Percentiles rank a stretch among this genome's conserved stretches.
phyloP scores from a whole-genome alignment of 2,888 invertebrate genomes.

The Lasioglossum lativentre region DNA sequence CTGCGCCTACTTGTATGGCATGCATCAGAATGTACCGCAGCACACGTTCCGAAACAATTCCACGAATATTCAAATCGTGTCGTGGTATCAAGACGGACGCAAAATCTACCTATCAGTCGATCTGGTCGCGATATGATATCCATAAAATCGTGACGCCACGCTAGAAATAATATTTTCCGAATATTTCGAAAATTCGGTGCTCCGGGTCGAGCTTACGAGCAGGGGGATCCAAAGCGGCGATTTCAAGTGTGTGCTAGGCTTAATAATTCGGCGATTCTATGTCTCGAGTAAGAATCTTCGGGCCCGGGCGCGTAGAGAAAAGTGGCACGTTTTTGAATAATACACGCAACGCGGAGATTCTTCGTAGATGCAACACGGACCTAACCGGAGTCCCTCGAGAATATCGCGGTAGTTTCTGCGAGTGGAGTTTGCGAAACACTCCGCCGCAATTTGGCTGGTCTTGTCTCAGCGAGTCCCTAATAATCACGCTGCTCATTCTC shows the following conservation, averaged over 20 bases:
- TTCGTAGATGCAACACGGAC: slow-evolving; percentile 39
- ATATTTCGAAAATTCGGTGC: not conserved
- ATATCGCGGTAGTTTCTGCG: slow-evolving; percentile 52
- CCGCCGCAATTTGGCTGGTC: slow-evolving; percentile 63
- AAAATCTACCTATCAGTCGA: not conserved
- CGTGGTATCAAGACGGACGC: not conserved
- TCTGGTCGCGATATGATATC: not conserved
- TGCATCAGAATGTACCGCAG: not conserved
- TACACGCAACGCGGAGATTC: slow-evolving; percentile 42
- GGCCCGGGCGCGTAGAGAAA: not conserved
- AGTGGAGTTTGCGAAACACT: slow-evolving; percentile 65
- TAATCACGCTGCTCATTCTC: slow-evolving; percentile 59
- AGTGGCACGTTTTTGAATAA: slow-evolving; percentile 53
- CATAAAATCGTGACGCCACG: not conserved
- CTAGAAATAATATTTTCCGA: not conserved
- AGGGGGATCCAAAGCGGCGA: too few relatives aligned
- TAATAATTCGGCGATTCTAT: not conserved
- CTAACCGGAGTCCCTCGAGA: slow-evolving; percentile 39
- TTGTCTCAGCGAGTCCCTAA: slow-evolving; percentile 62
- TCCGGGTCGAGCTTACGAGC: not conserved
- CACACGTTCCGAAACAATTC: not conserved
- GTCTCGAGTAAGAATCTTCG: slow-evolving; percentile 11
- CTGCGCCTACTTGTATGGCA: not conserved
- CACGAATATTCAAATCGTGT: not conserved
- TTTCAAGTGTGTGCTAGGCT: not conserved